Base-by-base conservation (phyloP, 2,888 invertebrate species). In the Buathra laborator region DNA sequence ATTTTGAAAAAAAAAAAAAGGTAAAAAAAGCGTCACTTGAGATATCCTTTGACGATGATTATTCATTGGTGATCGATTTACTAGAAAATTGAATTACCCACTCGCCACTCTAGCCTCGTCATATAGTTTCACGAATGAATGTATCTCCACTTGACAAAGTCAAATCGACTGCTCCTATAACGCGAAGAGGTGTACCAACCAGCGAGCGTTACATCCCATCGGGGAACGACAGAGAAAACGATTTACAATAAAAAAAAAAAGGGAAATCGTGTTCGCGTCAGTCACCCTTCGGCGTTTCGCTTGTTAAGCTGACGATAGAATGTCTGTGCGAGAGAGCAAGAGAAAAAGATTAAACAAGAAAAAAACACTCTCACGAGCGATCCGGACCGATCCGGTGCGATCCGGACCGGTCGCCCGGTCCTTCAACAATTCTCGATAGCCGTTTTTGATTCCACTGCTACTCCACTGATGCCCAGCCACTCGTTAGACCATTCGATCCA, bases 301-400 rank as follows among this genome's bases (percentile, higher is more conserved):
- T 84, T 77, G 84, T 84, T 84, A 77, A 51, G 72, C 32, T 72
- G 81, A 84, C 81, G 76, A 77, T 74, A 72, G 72, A 81, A 84
- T 77, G 71, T 66, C 74, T 66, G 68, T 56, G 64, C 48, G 66
- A 67, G 44, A 32, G 62, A 56, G 48, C 70, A 16, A 37, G 71
- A 48, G 44, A 51, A 32, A 64, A 44, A n/a, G 46, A 24, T 19
- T 56, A 24, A 56, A 24, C 29, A 53, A 48, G 46, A 32, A 10
- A 59, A 44, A 16, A 71, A 53, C 70, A 71, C 70, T 51, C 32
- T 3, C 66, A n/a, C n/a, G n/a, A 10, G 51, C 19, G 67, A 53
- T 44, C 37, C 59, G 70, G 64, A 16, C 56, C 44, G 29, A 12
- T 19, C 53, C n/a, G n/a, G n/a, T n/a, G 51, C 19, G 67, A 53